These are phyloP conservation scores for Mormyrops attenuatus DNA, from an alignment of 2,797 vertebrate genomes.

Conservation along the genomic window DNA sequence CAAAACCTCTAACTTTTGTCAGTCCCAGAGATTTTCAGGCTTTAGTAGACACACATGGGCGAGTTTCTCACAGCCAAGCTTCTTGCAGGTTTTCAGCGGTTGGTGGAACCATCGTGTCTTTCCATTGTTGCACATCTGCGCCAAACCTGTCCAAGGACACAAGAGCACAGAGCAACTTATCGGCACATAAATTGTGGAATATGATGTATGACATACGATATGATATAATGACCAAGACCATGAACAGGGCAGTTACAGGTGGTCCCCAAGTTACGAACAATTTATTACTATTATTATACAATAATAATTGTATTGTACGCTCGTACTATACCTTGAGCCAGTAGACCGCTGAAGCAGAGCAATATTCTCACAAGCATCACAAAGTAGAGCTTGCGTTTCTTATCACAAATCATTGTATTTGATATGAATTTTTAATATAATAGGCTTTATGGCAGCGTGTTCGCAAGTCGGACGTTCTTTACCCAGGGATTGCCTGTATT, in stretches of 20 bases:
- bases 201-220: neutral
- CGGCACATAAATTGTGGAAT: neutral
- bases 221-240: neutral
- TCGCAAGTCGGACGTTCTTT: neutral
- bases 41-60: slow-evolving; percentile 4
- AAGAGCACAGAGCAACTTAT: neutral
- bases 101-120: slow-evolving; percentile 51
- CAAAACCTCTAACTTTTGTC: neutral
- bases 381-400: neutral
- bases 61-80: slow-evolving; percentile 61
- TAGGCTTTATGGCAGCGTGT: neutral
- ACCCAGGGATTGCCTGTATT: neutral
- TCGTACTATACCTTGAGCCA: neutral
- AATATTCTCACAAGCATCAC: neutral
- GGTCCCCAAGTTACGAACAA: neutral
- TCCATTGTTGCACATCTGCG: slow-evolving; percentile 58
- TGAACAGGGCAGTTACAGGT: neutral
- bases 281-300: neutral
- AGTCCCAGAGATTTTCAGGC: neutral
- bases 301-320: neutral
- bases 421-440: neutral
- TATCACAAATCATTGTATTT: neutral
- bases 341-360: neutral
- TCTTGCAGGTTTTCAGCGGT: slow-evolving; percentile 60
- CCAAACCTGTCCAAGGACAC: slow-evolving; percentile 57